A percentile compares a stretch with the other conserved stretches of the same genome.
Conservation (phyloP, 2,113 vertebrate genomes). For the Grantiella picta region DNA sequence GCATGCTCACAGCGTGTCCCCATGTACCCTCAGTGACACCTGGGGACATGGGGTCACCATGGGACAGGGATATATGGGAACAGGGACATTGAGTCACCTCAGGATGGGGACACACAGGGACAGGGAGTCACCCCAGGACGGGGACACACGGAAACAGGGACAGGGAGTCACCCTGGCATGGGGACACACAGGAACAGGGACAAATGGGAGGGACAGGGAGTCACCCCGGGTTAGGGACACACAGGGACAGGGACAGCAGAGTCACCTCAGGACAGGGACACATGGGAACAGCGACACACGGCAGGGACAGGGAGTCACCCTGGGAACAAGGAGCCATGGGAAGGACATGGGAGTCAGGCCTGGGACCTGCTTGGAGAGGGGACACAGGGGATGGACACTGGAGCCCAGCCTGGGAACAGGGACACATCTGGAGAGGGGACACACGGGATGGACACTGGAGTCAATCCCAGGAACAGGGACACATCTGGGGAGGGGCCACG, state of each 20-base stretch:
- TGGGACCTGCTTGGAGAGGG: background rate
- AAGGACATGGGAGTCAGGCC: background rate
- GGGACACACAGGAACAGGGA: background rate
- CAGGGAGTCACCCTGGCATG: too few relatives aligned
- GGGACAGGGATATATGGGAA: too few relatives aligned
- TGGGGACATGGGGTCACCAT: too few relatives aligned
- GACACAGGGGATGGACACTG: background rate
- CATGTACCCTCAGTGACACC: background rate
- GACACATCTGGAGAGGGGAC: too few relatives aligned
- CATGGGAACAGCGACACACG: background rate
- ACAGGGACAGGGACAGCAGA: background rate
- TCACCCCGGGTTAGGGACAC: background rate
- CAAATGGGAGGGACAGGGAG: too few relatives aligned
- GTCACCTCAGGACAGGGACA: background rate
- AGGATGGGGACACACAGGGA: background rate
- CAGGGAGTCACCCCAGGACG: background rate
- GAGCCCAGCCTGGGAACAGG: too few relatives aligned
- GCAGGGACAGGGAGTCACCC: too few relatives aligned
- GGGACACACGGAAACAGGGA: background rate
- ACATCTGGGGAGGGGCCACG: too few relatives aligned
- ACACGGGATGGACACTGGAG: too few relatives aligned
- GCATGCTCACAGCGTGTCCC: constrained; percentile 64
- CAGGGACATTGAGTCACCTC: too few relatives aligned
- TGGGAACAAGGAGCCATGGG: background rate
- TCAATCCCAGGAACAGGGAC: too few relatives aligned